Conservation (phyloP, 2,113 vertebrate species). For the Scolopax mira region DNA sequence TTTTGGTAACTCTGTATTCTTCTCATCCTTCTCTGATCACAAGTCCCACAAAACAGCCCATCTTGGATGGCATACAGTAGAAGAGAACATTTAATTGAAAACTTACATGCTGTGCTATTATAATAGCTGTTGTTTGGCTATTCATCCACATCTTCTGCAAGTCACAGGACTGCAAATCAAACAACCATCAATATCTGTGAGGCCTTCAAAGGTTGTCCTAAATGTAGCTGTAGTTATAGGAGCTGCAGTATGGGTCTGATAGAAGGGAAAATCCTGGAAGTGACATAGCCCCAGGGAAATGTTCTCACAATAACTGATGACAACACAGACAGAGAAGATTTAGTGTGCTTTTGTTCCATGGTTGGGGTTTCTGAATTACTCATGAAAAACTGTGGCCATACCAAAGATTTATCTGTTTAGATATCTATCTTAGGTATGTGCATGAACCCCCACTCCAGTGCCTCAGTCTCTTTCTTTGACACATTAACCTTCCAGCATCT, state of each 20-base stretch:
- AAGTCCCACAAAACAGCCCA: background rate
- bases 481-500: background rate
- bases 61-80: background rate
- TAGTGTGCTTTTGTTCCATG: background rate
- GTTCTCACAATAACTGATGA: background rate
- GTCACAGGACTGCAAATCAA: background rate
- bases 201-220: background rate
- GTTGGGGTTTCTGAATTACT: background rate
- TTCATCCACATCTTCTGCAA: background rate
- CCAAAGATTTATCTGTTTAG: background rate
- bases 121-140: background rate
- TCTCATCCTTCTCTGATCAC: background rate
- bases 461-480: background rate
- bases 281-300: background rate
- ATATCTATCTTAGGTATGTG: background rate
- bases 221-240: background rate
- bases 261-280: background rate
- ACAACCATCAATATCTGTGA: background rate
- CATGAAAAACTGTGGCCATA: background rate
- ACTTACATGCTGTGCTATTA: background rate
- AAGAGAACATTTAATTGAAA: slow-evolving; percentile 12
- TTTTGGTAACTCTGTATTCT: slow-evolving; percentile 12
- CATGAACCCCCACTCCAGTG: background rate
- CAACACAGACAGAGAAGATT: background rate
- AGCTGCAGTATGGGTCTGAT: background rate